Evolutionary conservation across 2,113 vertebrate species (phyloP).

Genomic region (Prolemur simus): DNA sequence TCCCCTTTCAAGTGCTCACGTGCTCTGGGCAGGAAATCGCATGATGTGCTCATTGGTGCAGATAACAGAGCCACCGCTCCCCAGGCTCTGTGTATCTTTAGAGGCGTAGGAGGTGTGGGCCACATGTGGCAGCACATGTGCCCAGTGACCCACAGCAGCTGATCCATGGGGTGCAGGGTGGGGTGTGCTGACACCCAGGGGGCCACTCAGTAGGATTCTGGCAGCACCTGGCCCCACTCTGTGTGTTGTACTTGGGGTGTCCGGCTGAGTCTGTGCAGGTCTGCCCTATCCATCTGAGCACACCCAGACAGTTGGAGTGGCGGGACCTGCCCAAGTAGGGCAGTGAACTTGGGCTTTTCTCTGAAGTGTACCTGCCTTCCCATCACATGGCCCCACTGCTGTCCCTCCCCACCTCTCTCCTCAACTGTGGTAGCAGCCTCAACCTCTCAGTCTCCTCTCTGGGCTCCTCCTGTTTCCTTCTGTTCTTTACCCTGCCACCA

Average conservation of each 20-base stretch:
- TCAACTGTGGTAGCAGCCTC: background rate
- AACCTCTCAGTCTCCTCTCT: background rate
- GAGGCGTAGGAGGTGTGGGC: background rate
- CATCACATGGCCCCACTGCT: rapidly evolving
- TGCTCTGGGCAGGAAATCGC: constrained; percentile 55
- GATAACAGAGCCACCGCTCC: constrained; percentile 13
- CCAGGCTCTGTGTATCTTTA: background rate
- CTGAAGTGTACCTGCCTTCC: background rate
- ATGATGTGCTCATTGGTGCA: constrained; percentile 8
- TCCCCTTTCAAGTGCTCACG: constrained; percentile 19
- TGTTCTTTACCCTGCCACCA: background rate
- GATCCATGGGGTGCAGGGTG: background rate
- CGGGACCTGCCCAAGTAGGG: background rate
- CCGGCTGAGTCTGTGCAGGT: background rate
- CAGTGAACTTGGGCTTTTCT: background rate
- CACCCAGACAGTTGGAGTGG: background rate
- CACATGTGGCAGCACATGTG: background rate
- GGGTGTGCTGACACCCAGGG: background rate
- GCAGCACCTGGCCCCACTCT: background rate
- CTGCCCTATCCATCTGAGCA: background rate
- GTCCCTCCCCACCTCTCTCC: background rate
- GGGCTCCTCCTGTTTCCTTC: background rate
- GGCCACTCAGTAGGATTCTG: background rate
- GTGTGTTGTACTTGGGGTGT: background rate
- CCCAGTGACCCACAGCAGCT: background rate